Evolutionary conservation across 2,113 vertebrate genomes (phyloP).

Genomic region (Calcarius ornatus): DNA sequence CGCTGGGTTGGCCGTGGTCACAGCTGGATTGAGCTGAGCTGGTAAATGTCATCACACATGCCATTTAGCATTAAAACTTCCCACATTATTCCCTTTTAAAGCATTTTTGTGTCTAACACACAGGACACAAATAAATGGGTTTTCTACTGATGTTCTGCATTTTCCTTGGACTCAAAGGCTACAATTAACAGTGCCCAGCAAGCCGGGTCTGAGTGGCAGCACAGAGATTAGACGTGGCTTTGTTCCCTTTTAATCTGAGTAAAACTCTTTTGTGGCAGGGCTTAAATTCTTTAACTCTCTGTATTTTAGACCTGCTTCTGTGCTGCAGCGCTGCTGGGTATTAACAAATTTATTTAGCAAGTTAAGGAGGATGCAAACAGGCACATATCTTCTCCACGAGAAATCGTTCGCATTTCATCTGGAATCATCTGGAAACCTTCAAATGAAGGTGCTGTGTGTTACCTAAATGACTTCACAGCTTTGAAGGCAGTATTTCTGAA

Average conservation of each 20-base stretch:
- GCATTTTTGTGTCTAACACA: background rate
- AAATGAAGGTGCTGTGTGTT: background rate
- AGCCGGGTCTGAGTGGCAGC: background rate
- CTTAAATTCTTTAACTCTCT: background rate
- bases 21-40: slow-evolving; percentile 2
- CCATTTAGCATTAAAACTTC: background rate
- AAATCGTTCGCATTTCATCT: accelerated
- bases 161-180: background rate
- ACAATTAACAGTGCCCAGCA: background rate
- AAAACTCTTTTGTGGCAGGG: background rate
- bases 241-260: background rate
- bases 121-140: background rate
- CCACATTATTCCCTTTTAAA: background rate
- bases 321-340: background rate
- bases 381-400: accelerated
- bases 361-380: background rate
- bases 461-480: background rate
- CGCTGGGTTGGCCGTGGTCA: background rate
- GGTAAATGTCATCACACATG: slow-evolving; percentile 6
- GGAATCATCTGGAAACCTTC: background rate
- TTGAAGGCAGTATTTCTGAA: background rate
- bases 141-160: background rate
- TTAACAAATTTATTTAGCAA: background rate
- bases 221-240: background rate
- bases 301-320: background rate